Conservation (phyloP, 2,797 vertebrate genomes). For the Cirrhinus mrigala region DNA sequence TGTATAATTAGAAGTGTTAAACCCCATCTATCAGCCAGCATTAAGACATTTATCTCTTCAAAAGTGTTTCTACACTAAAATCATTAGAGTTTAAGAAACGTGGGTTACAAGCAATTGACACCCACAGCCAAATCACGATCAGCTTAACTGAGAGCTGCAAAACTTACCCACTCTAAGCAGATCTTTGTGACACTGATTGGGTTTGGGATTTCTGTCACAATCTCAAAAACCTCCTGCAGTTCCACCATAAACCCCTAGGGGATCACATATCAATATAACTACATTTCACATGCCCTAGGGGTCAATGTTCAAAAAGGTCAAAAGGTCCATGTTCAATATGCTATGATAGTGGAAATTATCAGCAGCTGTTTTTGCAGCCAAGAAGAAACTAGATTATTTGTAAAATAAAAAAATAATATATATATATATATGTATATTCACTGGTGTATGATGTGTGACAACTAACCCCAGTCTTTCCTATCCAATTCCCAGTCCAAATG, state of each 20-base stretch:
- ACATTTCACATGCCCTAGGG: background rate
- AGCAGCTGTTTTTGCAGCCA: background rate
- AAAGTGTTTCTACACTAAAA: background rate
- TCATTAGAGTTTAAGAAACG: background rate
- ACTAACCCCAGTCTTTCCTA: background rate
- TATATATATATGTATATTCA: background rate
- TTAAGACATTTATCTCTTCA: background rate
- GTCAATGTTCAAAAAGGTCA: too few species aligned
- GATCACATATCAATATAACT: background rate
- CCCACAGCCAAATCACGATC: background rate
- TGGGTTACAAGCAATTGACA: background rate
- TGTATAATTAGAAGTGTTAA: background rate
- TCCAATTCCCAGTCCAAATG: too few species aligned
- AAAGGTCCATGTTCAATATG: background rate
- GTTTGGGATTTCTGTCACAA: constrained; percentile 2
- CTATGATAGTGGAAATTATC: background rate
- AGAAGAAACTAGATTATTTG: background rate
- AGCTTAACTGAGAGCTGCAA: background rate
- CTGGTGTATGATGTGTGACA: background rate
- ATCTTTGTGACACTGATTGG: background rate
- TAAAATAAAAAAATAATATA: too few species aligned
- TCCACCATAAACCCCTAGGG: background rate
- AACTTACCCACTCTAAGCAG: background rate
- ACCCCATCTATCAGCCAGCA: background rate
- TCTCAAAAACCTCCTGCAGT: background rate